These are phyloP conservation scores for Trichonephila clavata DNA, from an alignment of 1,140 invertebrate genomes.

Conservation along the genomic window DNA sequence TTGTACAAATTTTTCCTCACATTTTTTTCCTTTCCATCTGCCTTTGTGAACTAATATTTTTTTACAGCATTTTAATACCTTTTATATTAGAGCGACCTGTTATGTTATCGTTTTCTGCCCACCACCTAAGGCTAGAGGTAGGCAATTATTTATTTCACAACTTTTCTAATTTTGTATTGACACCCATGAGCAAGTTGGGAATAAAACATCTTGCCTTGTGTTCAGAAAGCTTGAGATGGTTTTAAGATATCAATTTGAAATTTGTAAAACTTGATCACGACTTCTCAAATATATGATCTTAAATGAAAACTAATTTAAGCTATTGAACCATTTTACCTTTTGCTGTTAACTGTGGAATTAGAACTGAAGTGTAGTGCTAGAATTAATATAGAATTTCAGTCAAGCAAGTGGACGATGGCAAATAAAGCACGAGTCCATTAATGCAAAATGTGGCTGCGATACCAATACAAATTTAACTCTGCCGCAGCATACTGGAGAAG, in stretches of 20 bases:
- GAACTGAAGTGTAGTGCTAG: too few species aligned
- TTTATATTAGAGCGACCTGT: neutral
- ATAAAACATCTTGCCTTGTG: neutral
- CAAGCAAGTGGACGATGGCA: too few species aligned
- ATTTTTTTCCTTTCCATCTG: neutral
- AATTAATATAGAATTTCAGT: too few species aligned
- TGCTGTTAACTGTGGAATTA: too few species aligned
- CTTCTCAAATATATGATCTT: neutral
- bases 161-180: neutral
- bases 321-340: too few species aligned
- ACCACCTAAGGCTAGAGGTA: neutral
- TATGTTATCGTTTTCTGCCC: neutral
- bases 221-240: neutral
- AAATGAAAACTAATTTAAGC: too few species aligned
- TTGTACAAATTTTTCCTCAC: neutral
- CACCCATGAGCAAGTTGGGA: neutral
- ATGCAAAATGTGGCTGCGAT: too few species aligned
- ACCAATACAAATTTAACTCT: too few species aligned
- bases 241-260: neutral
- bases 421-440: too few species aligned
- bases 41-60: neutral
- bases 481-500: too few species aligned
- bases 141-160: neutral
- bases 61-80: neutral
- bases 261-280: neutral